Base-by-base conservation (phyloP, 2,113 vertebrate species). In the Leucopternis melanops region DNA sequence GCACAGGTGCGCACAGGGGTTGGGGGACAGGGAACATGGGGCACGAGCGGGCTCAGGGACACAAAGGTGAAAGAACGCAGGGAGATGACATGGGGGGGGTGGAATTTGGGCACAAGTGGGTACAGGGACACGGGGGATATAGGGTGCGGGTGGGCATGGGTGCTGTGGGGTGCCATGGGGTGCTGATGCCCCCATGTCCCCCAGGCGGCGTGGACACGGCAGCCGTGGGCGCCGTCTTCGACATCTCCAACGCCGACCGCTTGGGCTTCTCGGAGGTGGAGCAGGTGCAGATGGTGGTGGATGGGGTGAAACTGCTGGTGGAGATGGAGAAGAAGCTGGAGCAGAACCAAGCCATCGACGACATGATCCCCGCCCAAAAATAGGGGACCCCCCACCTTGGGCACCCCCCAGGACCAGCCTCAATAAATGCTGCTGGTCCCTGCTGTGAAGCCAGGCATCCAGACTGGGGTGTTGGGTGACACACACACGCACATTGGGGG, bases 311-410 rank as follows among this genome's bases (percentile, higher is more conserved):
- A 97, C 98, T 99, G 90, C 99, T 99, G 99, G 96, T 99, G 73
- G 99, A 99, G 98, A 99, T 99, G 99, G 99, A 99, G 98, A 99
- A 99, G 98, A 99, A 98, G 93, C 98, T 99, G 74, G 99, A 99
- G 97, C 99, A 99, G 97, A 98, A 98, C 80, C 98, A 99, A 94
- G 25, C 98, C 94, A 99, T 99, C 20, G 99, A 99, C 59, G 98
- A 98, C 98, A 99, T 99, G 99, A 98, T 99, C 97, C 99, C 99
- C 2, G 99, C 99, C 77, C 99, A 99, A 98, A 99, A 99, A 98
- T 99, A 97, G 22, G 84, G 49, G 49, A 50, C 4, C 49, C 49
- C 49, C 49, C 23, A 50, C 23, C 34, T 10, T 18, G 8, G 42
- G 44, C 58, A 52, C 27, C 29, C n/a, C n/a, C 11, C 18, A 27